These are phyloP conservation scores for Autographa pulchrina DNA, from an alignment of 2,888 invertebrate species.

Conservation along the genomic window DNA sequence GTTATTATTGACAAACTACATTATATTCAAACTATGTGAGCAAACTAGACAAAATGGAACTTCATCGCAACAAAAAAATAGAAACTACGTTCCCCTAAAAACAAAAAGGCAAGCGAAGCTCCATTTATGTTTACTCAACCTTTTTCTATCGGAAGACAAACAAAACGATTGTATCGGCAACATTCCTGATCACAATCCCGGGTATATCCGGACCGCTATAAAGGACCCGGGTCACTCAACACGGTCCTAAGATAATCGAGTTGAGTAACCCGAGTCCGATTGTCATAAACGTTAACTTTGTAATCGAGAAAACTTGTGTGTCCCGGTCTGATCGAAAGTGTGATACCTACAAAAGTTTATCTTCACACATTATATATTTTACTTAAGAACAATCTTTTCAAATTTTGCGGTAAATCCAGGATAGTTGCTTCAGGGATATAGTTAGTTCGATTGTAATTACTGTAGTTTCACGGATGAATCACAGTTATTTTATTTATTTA, in stretches of 20 bases:
- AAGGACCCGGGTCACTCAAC: slow-evolving; percentile 48
- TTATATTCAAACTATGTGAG: no score
- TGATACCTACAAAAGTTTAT: not conserved
- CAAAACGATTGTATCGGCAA: slow-evolving; percentile 42
- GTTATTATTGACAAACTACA: no score
- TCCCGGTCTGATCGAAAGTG: not conserved
- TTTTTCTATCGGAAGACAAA: slow-evolving; percentile 4
- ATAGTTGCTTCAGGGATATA: no score
- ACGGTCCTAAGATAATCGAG: slow-evolving; percentile 55
- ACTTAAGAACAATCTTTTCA: no score
- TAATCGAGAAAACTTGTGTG: not conserved
- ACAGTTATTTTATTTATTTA: no score
- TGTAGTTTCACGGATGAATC: no score
- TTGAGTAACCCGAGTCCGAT: slow-evolving; percentile 45
- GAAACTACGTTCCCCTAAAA: not conserved
- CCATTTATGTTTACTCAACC: not conserved
- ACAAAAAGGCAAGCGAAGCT: not conserved
- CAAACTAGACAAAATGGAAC: not conserved
- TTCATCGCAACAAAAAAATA: not conserved
- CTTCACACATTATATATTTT: no score
- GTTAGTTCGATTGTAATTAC: no score
- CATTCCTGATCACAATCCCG: slow-evolving; percentile 45
- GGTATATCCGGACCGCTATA: slow-evolving; percentile 51
- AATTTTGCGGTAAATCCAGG: no score
- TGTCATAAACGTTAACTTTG: slow-evolving; percentile 2